Conservation (phyloP, 2,888 invertebrate species). For the Drosophila gaucha region DNA sequence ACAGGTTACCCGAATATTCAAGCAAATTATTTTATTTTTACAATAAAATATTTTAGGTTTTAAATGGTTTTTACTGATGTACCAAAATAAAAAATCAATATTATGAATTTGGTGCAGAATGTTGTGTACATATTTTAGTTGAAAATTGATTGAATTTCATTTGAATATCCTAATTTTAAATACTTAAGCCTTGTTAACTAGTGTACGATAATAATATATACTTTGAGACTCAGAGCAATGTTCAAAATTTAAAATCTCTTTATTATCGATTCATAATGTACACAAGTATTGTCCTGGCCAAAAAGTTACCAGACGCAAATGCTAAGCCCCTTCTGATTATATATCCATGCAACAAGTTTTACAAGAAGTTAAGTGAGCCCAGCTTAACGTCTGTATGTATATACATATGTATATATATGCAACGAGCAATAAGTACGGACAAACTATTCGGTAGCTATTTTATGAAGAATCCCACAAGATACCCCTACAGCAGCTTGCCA, state of each 20-base stretch:
- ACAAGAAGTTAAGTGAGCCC: constrained; percentile 10
- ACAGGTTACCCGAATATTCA: too few relatives aligned
- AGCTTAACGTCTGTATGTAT: neutral
- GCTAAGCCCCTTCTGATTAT: neutral
- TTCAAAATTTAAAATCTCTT: neutral
- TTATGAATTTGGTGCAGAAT: too few relatives aligned
- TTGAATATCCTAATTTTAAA: too few relatives aligned
- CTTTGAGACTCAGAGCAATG: too few relatives aligned
- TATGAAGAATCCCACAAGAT: constrained; percentile 13
- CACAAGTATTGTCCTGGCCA: neutral
- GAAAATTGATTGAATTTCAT: too few relatives aligned
- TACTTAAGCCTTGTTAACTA: neutral
- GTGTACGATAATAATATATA: too few relatives aligned
- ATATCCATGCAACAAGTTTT: constrained; percentile 41
- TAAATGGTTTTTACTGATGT: too few relatives aligned
- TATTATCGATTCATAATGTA: neutral
- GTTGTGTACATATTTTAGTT: too few relatives aligned
- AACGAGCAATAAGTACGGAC: constrained; percentile 2
- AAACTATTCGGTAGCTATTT: constrained; percentile 11
- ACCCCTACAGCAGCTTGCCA: constrained; percentile 16
- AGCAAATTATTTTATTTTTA: too few relatives aligned
- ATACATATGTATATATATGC: too few relatives aligned
- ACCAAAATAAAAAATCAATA: too few relatives aligned
- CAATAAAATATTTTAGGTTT: too few relatives aligned
- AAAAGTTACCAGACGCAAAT: constrained; percentile 1